Conservation (phyloP, 1,140 invertebrate species). For the Diachasma alloeum region DNA sequence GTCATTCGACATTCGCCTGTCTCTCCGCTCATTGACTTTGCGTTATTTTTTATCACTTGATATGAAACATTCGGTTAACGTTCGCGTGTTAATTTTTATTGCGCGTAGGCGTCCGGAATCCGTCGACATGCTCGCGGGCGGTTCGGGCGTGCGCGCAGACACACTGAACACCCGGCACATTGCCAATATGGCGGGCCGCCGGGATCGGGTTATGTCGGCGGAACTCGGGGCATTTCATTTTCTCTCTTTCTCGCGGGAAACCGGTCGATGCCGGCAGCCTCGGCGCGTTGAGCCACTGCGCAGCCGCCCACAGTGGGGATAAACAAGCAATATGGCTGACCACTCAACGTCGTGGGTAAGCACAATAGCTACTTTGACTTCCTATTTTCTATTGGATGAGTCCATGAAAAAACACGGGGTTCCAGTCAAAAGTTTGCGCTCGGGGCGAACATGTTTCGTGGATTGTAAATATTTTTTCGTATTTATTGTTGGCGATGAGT, state of each 20-base stretch:
- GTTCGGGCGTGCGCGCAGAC: constrained; percentile 38
- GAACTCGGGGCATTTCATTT: neutral
- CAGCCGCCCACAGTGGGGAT: constrained; percentile 24
- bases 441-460: neutral
- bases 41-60: neutral
- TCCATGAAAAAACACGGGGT: constrained; percentile 5
- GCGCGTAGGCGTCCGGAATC: neutral
- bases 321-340: constrained; percentile 25
- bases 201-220: constrained; percentile 1
- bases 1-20: neutral
- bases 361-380: neutral
- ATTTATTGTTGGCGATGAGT: neutral
- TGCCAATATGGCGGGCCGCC: constrained; percentile 48
- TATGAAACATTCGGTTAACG: neutral
- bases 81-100: neutral
- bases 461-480: neutral
- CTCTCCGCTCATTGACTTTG: neutral
- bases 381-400: constrained; percentile 12
- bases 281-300: constrained; percentile 33
- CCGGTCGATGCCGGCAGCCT: constrained; percentile 41
- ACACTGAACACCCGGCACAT: constrained; percentile 34
- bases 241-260: constrained; percentile 27
- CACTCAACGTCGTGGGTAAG: constrained; percentile 12
- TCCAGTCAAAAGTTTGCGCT: neutral
- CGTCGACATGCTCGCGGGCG: constrained; percentile 32